Base-by-base conservation (phyloP, 2,113 vertebrate genomes). In the Vulpes vulpes region DNA sequence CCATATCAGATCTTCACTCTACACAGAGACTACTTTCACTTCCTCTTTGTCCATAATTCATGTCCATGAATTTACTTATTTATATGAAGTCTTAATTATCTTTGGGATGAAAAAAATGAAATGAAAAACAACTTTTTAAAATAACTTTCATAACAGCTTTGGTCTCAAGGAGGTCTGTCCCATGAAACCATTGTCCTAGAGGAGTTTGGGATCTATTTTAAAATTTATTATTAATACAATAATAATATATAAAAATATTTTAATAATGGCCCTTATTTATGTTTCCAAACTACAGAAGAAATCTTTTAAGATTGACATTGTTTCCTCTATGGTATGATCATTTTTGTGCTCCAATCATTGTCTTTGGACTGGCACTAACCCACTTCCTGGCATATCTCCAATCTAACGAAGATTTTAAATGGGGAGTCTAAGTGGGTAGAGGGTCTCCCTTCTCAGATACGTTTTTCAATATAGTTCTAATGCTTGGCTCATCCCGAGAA, bases 141-240 rank as follows among this genome's bases (percentile, higher is more conserved):
- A 86, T 82, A 74, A 19, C 82, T 95, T 92, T 73, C 59, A 38
- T 60, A 79, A 91, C 16, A 85, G 25, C 32, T n/a, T 87, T 38
- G 69, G 8, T 38, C 60, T 95, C 93, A n/a, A 85, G 11, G 69
- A 71, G 55, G 23, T 84, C 69, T 59, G 0, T 85, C 35, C 35
- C 60, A 78, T 0, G 17, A 97, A 95, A 79, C 20, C 27, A 23
- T 9, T 35, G 4, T 22, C 30, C 60, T 5, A 57, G 10, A 79
- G 5, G 23, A 60, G 11, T 59, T 55, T 76, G 69, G 49, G 2
- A 11, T 51, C 85, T 53, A 79, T 51, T 51, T 51, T 30, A 78
- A 78, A 30, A 43, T 51, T 78, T 51, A 78, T 78, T 51, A 30
- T 30, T 51, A 51, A 27, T 49, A 76, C 80, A 79, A 67, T 69